A percentile compares a stretch with the other conserved stretches of the same genome.
These are phyloP conservation scores for Pungitius pungitius DNA, from an alignment of 2,113 vertebrate species.

Conservation along the genomic window DNA sequence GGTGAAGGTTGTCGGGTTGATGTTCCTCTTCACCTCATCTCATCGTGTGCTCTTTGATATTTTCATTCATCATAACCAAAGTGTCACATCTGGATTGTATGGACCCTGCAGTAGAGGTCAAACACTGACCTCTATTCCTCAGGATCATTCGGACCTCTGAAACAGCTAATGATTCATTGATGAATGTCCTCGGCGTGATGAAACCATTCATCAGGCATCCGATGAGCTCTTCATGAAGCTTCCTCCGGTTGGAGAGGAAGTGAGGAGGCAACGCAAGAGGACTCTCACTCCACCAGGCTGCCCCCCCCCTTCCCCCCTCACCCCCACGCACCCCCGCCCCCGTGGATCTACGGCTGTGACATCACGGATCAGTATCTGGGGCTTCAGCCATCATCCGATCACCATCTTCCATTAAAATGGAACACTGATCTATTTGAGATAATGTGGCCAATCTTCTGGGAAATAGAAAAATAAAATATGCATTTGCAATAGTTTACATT, in stretches of 20 bases:
- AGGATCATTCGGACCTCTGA: background rate
- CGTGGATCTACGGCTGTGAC: background rate
- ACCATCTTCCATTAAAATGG: background rate
- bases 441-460: background rate
- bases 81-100: too few species aligned
- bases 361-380: background rate
- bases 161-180: conserved; percentile 35
- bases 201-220: conserved; percentile 35
- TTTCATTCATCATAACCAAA: too few species aligned
- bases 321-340: too few species aligned
- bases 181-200: conserved; percentile 38
- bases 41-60: too few species aligned
- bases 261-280: conserved; percentile 7
- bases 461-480: background rate
- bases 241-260: conserved; percentile 25
- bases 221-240: conserved; percentile 51
- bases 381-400: background rate
- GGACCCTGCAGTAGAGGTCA: too few species aligned
- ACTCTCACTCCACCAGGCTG: too few species aligned
- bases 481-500: background rate
- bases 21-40: too few species aligned
- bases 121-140: background rate
- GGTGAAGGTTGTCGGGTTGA: too few species aligned
- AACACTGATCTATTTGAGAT: background rate
- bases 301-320: background rate